Evolutionary conservation across 2,888 invertebrate species (phyloP).

Genomic region (Chloroclystis v-ata): DNA sequence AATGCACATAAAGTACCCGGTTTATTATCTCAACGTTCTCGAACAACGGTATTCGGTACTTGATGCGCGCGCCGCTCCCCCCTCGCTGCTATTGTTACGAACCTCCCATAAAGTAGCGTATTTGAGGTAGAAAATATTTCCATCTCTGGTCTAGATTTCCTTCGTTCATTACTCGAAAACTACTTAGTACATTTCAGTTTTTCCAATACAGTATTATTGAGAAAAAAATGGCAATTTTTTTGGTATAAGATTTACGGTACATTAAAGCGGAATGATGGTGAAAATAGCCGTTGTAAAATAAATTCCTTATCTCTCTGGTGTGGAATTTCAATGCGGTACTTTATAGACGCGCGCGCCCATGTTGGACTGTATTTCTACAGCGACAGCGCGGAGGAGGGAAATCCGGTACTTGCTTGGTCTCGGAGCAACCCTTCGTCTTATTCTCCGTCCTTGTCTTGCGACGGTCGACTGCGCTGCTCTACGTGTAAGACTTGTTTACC

Average conservation of each 20-base stretch:
- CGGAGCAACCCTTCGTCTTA: conserved; percentile 79
- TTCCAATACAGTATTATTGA: conserved; percentile 38
- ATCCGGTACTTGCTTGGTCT: conserved; percentile 69
- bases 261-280: conserved; percentile 18
- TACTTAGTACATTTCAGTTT: conserved; percentile 1
- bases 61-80: conserved; percentile 70
- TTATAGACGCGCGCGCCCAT: conserved; percentile 69
- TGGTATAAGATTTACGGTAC: conserved; percentile 33
- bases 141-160: conserved; percentile 63
- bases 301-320: conserved; percentile 77
- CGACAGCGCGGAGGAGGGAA: conserved; percentile 42
- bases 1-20: conserved; percentile 65
- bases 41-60: conserved; percentile 59
- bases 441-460: conserved; percentile 77
- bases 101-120: conserved; percentile 63
- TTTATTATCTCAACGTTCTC: conserved; percentile 61
- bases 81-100: conserved; percentile 78
- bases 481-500: conserved; percentile 40
- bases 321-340: conserved; percentile 74
- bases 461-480: conserved; percentile 73
- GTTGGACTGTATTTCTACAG: conserved; percentile 55
- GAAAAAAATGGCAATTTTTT: conserved; percentile 65
- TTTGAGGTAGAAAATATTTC: conserved; percentile 61
- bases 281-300: conserved; percentile 48
- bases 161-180: conserved; percentile 41